Base-by-base conservation (phyloP, 1,140 invertebrate genomes). In the Macrosteles quadrilineatus region DNA sequence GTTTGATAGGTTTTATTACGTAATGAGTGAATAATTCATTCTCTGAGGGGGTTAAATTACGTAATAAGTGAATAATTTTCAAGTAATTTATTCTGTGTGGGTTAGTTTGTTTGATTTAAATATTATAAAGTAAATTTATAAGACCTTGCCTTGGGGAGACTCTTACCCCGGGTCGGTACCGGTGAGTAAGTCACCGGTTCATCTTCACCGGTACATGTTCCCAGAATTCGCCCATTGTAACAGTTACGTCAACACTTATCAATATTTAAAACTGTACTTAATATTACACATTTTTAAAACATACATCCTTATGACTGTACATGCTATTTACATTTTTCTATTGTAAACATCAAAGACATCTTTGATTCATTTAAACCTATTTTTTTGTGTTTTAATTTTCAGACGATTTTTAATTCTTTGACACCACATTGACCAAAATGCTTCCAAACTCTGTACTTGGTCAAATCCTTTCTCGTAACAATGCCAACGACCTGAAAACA, bases 391-490 rank as follows among this genome's bases (percentile, higher is more conserved):
- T 17, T 17, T 17, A 43, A 17, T 43, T 53, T 53, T 53, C 21
- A 11, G 21, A 53, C 19, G 47, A 92, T 86, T 43, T 88, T 80
- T 72, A 93, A 81, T 80, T 93, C 91, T 75, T 91, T 88, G 71
- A 93, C 83, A 12, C 89, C 88, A 85, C 92, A 91, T 76, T 84
- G 81, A 47, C 91, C 90, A 73, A 82, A 79, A 76, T 92, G 90
- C 73, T 85, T 85, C 87, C 89, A 91, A 19, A 91, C 87, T 73
- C 90, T 81, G 76, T 90, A 92, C 68, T 94, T 83, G 0, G 94
- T 95, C 29, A 98, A 86, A 82, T 98, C 95, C 83, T 98, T 98
- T 59, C 96, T 84, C 0, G 96, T 98, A 57, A 98, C 92, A 83
- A 98, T 95, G n/a, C 96, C 96, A 72, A 96, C 87, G 9, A 97